phyloP scores from a whole-genome alignment of 1,140 invertebrate genomes.

The Camponotus floridanus region DNA sequence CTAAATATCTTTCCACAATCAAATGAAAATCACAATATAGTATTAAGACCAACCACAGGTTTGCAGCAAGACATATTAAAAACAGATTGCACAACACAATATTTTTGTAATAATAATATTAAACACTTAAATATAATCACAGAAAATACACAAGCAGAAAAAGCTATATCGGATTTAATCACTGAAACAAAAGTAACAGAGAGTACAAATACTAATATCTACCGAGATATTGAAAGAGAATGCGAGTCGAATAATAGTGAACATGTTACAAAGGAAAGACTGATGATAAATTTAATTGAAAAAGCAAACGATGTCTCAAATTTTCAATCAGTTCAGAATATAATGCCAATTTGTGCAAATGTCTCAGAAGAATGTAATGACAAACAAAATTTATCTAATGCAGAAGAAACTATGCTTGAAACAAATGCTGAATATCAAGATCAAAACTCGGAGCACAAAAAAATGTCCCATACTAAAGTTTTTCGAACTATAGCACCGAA shows the following conservation, averaged over 20 bases:
- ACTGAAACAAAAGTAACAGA: not conserved
- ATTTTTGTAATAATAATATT: slow-evolving; percentile 49
- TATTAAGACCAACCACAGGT: slow-evolving; percentile 1
- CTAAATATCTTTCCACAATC: slow-evolving; percentile 31
- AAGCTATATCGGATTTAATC: slow-evolving; percentile 39
- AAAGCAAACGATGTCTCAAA: slow-evolving; percentile 4
- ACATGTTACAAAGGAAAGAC: not conserved
- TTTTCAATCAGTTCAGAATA: slow-evolving; percentile 44
- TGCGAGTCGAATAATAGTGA: slow-evolving; percentile 12
- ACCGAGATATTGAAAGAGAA: not conserved
- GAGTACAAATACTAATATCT: not conserved
- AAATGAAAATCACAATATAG: not conserved
- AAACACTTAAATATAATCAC: slow-evolving; percentile 40
- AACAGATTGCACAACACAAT: slow-evolving; percentile 45
- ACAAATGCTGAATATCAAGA: slow-evolving; percentile 23
- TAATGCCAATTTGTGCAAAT: slow-evolving; percentile 1
- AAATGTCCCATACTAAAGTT: slow-evolving; percentile 69
- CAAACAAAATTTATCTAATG: not conserved
- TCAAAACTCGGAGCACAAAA: slow-evolving; percentile 26
- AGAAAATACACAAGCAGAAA: slow-evolving; percentile 31
- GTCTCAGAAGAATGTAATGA: slow-evolving; percentile 24
- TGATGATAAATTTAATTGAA: slow-evolving; percentile 34
- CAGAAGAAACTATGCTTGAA: slow-evolving; percentile 7
- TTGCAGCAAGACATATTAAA: slow-evolving; percentile 50
- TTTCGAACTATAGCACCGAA: slow-evolving; percentile 67